A percentile compares a stretch with the other conserved stretches of the same genome.
phyloP scores from a whole-genome alignment of 2,113 vertebrate genomes.

The Chloropsis cyanopogon region DNA sequence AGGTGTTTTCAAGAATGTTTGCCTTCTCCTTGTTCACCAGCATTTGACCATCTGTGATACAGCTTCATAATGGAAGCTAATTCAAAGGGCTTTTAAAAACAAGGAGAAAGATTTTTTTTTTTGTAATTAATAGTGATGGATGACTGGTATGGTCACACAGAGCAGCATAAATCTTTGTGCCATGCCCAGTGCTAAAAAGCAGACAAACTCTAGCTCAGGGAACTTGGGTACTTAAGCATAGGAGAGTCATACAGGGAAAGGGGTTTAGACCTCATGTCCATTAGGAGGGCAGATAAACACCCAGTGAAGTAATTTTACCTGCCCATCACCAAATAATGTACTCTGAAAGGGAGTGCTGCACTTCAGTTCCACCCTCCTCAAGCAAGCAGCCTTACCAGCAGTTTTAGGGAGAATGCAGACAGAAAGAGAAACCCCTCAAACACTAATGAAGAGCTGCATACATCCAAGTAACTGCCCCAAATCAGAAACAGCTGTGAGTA shows the following conservation, averaged over 20 bases:
- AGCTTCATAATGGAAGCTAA: slow-evolving; percentile 68
- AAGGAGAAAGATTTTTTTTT: slow-evolving; percentile 68
- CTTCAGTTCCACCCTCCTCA: background rate
- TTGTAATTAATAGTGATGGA: slow-evolving; percentile 71
- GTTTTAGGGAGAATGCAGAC: background rate
- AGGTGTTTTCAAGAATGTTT: background rate
- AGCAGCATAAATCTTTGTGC: slow-evolving; percentile 64
- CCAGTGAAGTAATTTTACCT: slow-evolving; percentile 34
- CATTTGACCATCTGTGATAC: slow-evolving; percentile 39
- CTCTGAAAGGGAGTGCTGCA: background rate
- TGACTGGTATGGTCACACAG: slow-evolving; percentile 59
- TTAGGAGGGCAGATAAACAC: slow-evolving; percentile 4
- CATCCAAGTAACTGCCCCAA: background rate
- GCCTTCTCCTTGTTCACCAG: slow-evolving; percentile 16
- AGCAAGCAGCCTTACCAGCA: background rate
- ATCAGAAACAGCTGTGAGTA: background rate
- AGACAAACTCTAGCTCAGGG: slow-evolving; percentile 29
- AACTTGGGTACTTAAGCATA: background rate
- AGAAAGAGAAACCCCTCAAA: background rate
- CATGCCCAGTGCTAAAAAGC: slow-evolving; percentile 19
- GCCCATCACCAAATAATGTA: background rate
- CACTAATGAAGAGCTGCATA: background rate
- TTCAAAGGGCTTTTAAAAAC: slow-evolving; percentile 71
- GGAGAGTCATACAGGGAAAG: background rate
- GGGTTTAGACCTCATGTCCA: slow-evolving; percentile 27